phyloP scores from a whole-genome alignment of 2,797 vertebrate genomes.

The Trachurus trachurus region DNA sequence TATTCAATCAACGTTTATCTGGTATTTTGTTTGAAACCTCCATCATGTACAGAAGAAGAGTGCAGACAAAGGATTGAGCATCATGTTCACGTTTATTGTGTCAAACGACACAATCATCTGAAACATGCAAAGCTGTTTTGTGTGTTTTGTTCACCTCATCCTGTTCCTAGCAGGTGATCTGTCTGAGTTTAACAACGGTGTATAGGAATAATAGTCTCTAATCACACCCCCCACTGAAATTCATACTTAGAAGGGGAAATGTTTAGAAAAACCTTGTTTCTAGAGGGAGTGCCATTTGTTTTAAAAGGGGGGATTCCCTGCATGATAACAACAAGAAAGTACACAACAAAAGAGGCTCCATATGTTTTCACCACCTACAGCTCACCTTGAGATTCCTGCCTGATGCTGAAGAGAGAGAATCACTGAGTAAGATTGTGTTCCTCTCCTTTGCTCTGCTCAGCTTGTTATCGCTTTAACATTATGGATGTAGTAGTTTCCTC shows the following conservation, averaged over 20 bases:
- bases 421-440: not conserved
- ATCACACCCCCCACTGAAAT: not conserved
- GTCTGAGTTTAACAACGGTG: not conserved
- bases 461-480: slow-evolving; percentile 11
- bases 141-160: not conserved
- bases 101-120: not conserved
- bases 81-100: not conserved
- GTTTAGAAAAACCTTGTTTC: not conserved
- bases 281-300: not conserved
- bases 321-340: not conserved
- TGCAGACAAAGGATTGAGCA: not conserved
- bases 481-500: slow-evolving; percentile 7
- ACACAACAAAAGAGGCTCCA: not conserved
- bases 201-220: slow-evolving; percentile 2
- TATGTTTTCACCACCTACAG: not conserved
- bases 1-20: too few relatives aligned
- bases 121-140: not conserved
- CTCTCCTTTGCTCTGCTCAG: slow-evolving; percentile 17
- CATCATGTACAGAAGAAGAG: not conserved
- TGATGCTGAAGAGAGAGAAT: slow-evolving; percentile 16
- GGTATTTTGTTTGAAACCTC: too few relatives aligned
- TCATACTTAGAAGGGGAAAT: not conserved
- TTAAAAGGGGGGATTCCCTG: not conserved
- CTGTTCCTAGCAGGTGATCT: slow-evolving; percentile 10
- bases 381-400: slow-evolving; percentile 2